Base-by-base conservation (phyloP, 2,888 invertebrate genomes). In the Leptinotarsa peninsularis region DNA sequence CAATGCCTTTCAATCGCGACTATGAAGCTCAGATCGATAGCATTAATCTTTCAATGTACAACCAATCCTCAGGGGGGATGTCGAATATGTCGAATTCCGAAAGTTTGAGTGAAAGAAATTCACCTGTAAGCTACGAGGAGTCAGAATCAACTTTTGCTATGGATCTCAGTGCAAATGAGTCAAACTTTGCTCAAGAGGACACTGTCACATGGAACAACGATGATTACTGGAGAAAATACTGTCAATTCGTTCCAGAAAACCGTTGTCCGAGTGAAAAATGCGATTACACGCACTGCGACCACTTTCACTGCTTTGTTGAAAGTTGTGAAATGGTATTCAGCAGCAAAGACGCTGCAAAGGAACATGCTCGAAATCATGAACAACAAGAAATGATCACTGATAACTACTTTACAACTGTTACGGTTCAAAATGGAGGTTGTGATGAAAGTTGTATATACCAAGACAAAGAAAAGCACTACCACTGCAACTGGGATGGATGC, bases 401-500 rank as follows among this genome's bases (percentile, higher is more conserved):
- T 27, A 93, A 94, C 3, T 94, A 93, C 86, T 92, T 92, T 86
- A 91, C 91, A 0, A 91, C 91, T 67, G 91, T 92, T 4, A 91
- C 93, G 68, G 91, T 93, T 69, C 90, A 91, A 72, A 91, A 91
- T 76, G 93, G 91, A 70, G 90, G 90, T 0, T 93, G 93, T 83
- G 93, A 93, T 83, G 91, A 91, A 71, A 90, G 90, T 50, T 95
- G 95, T 83, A 93, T 93, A 66, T 94, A 94, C 83, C 93, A 94
- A 74, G 91, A 93, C 81, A 94, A 94, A 79, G 94, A 95, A 79
- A 94, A 93, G 69, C 97, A 97, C 85, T 96, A 94, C 85, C 97
- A 97, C 86, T 97, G 97, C 89, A 94, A 94, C 85, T 96, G 96
- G 96, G 95, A 95, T 84, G 94, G 94, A 82, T 96, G 95, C 83